Percentiles rank a stretch among this genome's conserved stretches.
Evolutionary conservation across 2,113 vertebrate species (phyloP).

Genomic region (Phycodurus eques): DNA sequence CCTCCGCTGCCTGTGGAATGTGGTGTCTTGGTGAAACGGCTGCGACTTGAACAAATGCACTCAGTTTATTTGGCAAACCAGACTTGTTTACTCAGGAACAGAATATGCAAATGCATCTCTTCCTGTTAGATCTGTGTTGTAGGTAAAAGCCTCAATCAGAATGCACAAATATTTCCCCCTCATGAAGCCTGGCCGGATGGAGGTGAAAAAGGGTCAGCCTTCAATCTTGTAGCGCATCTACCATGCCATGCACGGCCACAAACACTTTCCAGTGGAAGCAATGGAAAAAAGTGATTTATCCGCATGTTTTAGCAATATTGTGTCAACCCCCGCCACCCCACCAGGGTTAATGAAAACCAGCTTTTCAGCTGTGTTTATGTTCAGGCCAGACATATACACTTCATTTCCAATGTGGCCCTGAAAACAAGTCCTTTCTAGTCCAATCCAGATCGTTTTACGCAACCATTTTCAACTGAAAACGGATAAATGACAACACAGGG

Average conservation of each 20-base stretch:
- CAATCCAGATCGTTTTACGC: background rate
- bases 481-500: too few species aligned
- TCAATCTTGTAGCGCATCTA: background rate
- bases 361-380: constrained; percentile 8
- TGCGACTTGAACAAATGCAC: constrained; percentile 68
- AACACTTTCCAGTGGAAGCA: background rate
- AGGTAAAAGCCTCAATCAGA: background rate
- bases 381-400: constrained; percentile 3
- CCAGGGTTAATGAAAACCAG: constrained; percentile 1
- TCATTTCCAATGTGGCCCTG: background rate
- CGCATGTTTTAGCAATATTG: background rate
- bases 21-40: constrained; percentile 71
- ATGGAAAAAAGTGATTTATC: background rate
- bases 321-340: background rate
- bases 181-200: background rate
- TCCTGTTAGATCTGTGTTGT: constrained; percentile 10
- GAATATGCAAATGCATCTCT: constrained; percentile 43
- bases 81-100: constrained; percentile 59
- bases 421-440: background rate
- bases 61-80: constrained; percentile 71
- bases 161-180: background rate
- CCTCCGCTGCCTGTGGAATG: constrained; percentile 69
- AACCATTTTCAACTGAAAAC: background rate
- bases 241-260: background rate
- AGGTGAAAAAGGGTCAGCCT: background rate